Conservation (phyloP, 1,140 invertebrate genomes). For the Drosophila nannoptera region DNA sequence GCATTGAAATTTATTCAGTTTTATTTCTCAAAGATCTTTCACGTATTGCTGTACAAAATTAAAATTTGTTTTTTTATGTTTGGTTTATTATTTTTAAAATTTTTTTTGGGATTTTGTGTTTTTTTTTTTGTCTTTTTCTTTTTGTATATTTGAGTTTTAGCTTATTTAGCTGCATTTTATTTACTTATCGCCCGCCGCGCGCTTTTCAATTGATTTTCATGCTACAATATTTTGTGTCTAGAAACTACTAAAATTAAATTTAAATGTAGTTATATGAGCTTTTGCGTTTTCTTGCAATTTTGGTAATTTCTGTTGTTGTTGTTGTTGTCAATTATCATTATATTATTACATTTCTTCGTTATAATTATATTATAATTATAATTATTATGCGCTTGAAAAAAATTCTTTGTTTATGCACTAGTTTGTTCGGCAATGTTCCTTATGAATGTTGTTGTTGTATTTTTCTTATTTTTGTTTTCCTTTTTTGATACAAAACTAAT, state of each 20-base stretch:
- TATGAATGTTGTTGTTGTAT: slow-evolving; percentile 4
- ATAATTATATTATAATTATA: slow-evolving; percentile 25
- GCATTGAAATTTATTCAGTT: slow-evolving; percentile 29
- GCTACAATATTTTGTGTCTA: slow-evolving; percentile 76
- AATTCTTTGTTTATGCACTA: slow-evolving; percentile 67
- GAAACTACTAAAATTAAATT: slow-evolving; percentile 78
- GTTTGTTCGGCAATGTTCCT: slow-evolving; percentile 60
- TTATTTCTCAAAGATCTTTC: slow-evolving; percentile 44
- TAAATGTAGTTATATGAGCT: slow-evolving; percentile 73
- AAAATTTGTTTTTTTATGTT: slow-evolving; percentile 32
- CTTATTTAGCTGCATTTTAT: slow-evolving; percentile 63
- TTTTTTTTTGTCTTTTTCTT: slow-evolving; percentile 12
- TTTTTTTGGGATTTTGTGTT: slow-evolving; percentile 14
- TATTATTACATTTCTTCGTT: slow-evolving; percentile 51
- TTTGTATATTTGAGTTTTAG: slow-evolving; percentile 47
- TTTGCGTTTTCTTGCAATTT: slow-evolving; percentile 13
- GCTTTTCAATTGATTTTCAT: slow-evolving; percentile 74
- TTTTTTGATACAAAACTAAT: slow-evolving; percentile 66
- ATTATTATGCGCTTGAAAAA: slow-evolving; percentile 73
- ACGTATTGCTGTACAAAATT: slow-evolving; percentile 47
- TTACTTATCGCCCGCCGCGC: slow-evolving; percentile 66
- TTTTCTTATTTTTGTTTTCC: slow-evolving; percentile 22
- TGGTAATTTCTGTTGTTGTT: slow-evolving; percentile 12
- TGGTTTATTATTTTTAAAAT: slow-evolving; percentile 28
- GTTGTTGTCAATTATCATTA: slow-evolving; percentile 40